These are phyloP conservation scores for Chauna torquata DNA, from an alignment of 2,113 vertebrate genomes.

Conservation along the genomic window DNA sequence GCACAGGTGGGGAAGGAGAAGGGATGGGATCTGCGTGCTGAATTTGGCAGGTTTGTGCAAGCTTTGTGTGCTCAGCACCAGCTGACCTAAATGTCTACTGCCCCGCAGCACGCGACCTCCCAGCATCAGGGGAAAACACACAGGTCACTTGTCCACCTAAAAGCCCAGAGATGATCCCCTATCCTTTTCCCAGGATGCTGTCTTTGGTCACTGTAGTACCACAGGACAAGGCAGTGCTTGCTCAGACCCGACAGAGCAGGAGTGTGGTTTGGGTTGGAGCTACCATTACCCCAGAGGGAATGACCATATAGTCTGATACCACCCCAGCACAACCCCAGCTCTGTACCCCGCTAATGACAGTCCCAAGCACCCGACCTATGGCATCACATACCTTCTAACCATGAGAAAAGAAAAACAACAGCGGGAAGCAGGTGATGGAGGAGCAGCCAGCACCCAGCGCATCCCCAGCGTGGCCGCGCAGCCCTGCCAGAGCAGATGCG, in stretches of 20 bases:
- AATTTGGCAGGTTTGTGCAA: neutral
- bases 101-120: neutral
- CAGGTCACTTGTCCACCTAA: neutral
- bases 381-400: too few relatives aligned
- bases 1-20: neutral
- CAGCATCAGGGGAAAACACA: neutral
- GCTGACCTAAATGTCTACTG: neutral
- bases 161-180: fast-evolving
- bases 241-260: too few relatives aligned
- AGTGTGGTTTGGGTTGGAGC: too few relatives aligned
- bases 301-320: neutral
- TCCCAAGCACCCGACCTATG: neutral
- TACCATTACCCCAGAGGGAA: neutral
- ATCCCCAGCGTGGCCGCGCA: neutral
- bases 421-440: too few relatives aligned
- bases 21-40: neutral
- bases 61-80: neutral
- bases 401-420: neutral
- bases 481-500: neutral
- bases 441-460: neutral
- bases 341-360: neutral
- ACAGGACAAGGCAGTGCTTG: too few relatives aligned
- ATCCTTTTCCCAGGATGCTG: neutral
- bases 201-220: too few relatives aligned
- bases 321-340: neutral